A percentile compares a stretch with the other conserved stretches of the same genome.
Conservation (phyloP, 2,888 invertebrate genomes). For the Metalampra italica region DNA sequence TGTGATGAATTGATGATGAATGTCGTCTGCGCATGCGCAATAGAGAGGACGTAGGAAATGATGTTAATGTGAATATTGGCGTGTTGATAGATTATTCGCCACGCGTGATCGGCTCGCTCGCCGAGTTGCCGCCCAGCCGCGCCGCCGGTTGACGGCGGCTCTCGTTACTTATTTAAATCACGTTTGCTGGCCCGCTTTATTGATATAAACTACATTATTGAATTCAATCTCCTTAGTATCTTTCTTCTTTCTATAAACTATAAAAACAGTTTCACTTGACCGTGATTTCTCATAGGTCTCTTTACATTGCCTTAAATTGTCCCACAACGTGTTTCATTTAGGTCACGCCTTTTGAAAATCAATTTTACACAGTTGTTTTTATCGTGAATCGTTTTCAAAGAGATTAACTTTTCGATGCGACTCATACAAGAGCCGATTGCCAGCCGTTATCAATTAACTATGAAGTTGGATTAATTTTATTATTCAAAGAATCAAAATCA, state of each 20-base stretch:
- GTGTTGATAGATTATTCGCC: conserved; percentile 22
- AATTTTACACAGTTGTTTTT: not conserved
- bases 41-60: not conserved
- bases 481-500: no score
- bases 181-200: conserved; percentile 8
- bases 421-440: not conserved
- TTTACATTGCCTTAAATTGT: not conserved
- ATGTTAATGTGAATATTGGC: conserved; percentile 21
- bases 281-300: no score
- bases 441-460: no score
- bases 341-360: not conserved
- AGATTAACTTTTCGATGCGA: not conserved
- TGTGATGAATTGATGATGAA: no score
- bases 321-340: not conserved
- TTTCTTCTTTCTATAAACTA: no score
- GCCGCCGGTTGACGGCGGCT: conserved; percentile 2
- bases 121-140: conserved; percentile 10
- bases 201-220: not conserved
- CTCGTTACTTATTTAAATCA: conserved; percentile 16
- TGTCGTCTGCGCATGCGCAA: not conserved
- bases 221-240: not conserved
- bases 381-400: not conserved
- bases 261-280: no score
- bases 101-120: conserved; percentile 9
- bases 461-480: no score